Base-by-base conservation (phyloP, 2,113 vertebrate genomes). In the Alouatta palliata region DNA sequence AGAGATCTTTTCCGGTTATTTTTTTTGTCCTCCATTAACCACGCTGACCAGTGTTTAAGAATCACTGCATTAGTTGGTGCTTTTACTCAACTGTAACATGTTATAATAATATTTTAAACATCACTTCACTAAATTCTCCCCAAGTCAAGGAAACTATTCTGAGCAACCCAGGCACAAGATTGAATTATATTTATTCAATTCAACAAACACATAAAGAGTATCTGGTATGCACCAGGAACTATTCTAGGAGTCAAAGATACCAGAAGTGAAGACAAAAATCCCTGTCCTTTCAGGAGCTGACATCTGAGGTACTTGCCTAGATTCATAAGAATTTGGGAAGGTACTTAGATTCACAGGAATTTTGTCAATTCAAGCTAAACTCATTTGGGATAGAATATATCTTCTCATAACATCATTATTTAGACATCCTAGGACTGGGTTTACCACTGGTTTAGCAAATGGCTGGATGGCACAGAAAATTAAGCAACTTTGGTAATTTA, bases 61-160 rank as follows among this genome's bases (percentile, higher is more conserved):
- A 76, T 73, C 56, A 40, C 73, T 45, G 37, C 5, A 37, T 88
- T 71, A 40, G 54, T 45, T 14, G n/a, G 35, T 81, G 82, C 47
- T 96, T 66, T 77, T 75, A 86, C 27, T 91, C 52, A 76, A 32
- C 8, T n/a, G 66, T 37, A 81, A 64, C 21, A 45, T 17, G 35
- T 40, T 87, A 66, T 37, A 87, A 80, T 47, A 76, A 43, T 9
- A 54, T 56, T 81, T 71, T 61, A 86, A 91, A 75, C 40, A 52
- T 70, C 4, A 23, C 27, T 49, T 81, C 66, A 43, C 35, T 21
- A 52, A 82, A 4, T n/a, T 87, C 66, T 87, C 70, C 45, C 49
- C 86, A 82, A 75, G 21, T 71, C 91, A 75, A 92, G 75, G 40
- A 85, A 83, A 88, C 17, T 20, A 45, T 73, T 93, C 64, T 96